phyloP scores from a whole-genome alignment of 1,140 invertebrate genomes.

The Drosophila miranda region DNA sequence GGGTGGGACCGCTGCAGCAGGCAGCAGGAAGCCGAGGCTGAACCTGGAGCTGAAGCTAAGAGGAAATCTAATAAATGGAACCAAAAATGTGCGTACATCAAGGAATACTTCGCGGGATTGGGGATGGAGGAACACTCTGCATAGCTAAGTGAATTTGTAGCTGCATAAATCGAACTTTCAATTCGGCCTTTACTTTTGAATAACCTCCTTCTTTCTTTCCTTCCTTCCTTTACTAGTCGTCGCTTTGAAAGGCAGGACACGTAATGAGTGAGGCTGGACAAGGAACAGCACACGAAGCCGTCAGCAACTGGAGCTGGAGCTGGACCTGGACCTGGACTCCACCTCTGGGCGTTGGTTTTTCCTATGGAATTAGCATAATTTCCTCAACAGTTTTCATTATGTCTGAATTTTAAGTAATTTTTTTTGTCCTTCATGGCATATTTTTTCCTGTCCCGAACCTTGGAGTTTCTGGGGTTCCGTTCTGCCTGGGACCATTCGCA shows the following conservation, averaged over 20 bases:
- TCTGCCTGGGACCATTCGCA: constrained; percentile 44
- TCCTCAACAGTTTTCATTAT: constrained; percentile 73
- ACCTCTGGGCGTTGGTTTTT: constrained; percentile 44
- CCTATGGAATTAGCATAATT: constrained; percentile 80
- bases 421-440: constrained; percentile 51
- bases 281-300: constrained; percentile 12
- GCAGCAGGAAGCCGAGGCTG: constrained; percentile 45
- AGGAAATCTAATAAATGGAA: constrained; percentile 81
- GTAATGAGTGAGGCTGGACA: constrained; percentile 57
- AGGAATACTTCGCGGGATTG: constrained; percentile 20
- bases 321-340: constrained; percentile 7
- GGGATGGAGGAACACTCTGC: constrained; percentile 30
- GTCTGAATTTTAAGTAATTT: constrained; percentile 77
- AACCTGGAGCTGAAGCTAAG: constrained; percentile 11
- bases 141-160: constrained; percentile 71
- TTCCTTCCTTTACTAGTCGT: constrained; percentile 4
- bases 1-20: constrained; percentile 31
- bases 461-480: background rate
- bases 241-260: constrained; percentile 57
- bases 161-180: constrained; percentile 71
- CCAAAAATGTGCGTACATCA: constrained; percentile 80
- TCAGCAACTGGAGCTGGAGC: constrained; percentile 24
- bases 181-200: constrained; percentile 28
- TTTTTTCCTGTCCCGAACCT: constrained; percentile 40
- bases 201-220: constrained; percentile 2